Base-by-base conservation (phyloP, 2,113 vertebrate genomes). In the Tachysurus vachellii region DNA sequence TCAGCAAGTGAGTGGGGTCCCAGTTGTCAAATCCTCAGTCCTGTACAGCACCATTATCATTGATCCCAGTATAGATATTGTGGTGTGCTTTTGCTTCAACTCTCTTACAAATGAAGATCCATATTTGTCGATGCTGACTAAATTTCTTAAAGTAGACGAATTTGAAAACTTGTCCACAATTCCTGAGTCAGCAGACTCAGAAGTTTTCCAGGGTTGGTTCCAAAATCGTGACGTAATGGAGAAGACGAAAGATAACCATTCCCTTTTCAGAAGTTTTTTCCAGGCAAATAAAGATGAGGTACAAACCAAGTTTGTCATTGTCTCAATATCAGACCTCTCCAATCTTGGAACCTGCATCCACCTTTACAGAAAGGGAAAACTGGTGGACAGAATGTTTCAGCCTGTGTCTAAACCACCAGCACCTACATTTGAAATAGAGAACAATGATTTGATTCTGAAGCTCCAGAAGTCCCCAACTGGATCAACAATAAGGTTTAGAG, bases 1-100 rank as follows among this genome's bases (percentile, higher is more conserved):
- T 10, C 17, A 61, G 1, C 83, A 31, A 56, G 87, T 91, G 87
- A 89, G 80, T 53, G 88, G 85, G 82, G 88, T 85, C 2, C 77
- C 75, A 17, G 75, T 87, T 12, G 4, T 92, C 1, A 77, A 86
- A 5, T 2, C 75, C 89, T 0, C 0, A 84, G 8, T 1, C 66
- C 4, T 26, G 10, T 50, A 79, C 0, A 4, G 3, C n/a, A n/a
- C 19, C 9, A 66, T 85, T 66, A 16, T 85, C n/a, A 64, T 85
- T 53, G n/a, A 85, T 64, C 0, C 85, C 87, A 66, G 26, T 0
- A 66, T 21, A 83, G 75, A 87, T 47, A 56, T 80, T 6, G 82
- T 59, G 1, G n/a, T 93, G 23, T 90, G 89, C 50, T 91, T 92
- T 50, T 75, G 83, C 4, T 92, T 92, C 76, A 91, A 91, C 50